Base-by-base conservation (phyloP, 2,888 invertebrate genomes). In the Pseudococcus viburni region DNA sequence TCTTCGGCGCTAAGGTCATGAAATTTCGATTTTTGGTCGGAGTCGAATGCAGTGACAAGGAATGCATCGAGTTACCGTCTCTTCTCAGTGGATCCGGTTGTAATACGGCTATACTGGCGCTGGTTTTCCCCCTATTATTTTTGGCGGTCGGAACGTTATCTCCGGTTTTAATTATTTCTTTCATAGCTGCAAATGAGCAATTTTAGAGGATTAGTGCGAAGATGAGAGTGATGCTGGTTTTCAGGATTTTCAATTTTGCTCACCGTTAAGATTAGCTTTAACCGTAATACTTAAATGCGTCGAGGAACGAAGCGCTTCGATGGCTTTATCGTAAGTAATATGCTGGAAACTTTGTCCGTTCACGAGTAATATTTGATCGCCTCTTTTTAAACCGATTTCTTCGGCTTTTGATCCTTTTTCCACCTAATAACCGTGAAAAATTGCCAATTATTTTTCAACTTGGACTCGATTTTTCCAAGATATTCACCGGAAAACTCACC, bases 321-420 rank as follows among this genome's bases (percentile, higher is more conserved):
- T 93, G 12, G 99, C 99, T 91, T 96, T 95, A 84, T 96, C 95
- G 92, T 97, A 96, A 90, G 96, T 96, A 84, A 99, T 97, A 92
- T 97, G 97, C 91, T 97, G 96, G 92, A 99, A 98, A 91, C 96
- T 98, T 91, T 98, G 97, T 46, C 98, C 98, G 92, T 99, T 99
- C 0, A 99, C 98, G 93, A 99, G 98, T 90, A 99, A 93, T 89
- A 99, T 97, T 93, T 99, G 99, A 93, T 99, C 99, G 68, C 99
- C 99, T 88, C 98, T 94, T 92, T 99, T 98, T 85, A 99, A 93
- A 0, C 99, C 99, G 39, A 98, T 96, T 92, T 98, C 97, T 92
- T 98, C 97, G 9, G 99, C 97, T 92, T 98, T 98, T 1, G 98
- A 97, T 90, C 95, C 95, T 90, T 95, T 95, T 91, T 98, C 98